Evolutionary conservation across 1,140 invertebrate species (phyloP), one percentile per base, ranked within the genome.

Genomic region (Hormaphis cornu): DNA sequence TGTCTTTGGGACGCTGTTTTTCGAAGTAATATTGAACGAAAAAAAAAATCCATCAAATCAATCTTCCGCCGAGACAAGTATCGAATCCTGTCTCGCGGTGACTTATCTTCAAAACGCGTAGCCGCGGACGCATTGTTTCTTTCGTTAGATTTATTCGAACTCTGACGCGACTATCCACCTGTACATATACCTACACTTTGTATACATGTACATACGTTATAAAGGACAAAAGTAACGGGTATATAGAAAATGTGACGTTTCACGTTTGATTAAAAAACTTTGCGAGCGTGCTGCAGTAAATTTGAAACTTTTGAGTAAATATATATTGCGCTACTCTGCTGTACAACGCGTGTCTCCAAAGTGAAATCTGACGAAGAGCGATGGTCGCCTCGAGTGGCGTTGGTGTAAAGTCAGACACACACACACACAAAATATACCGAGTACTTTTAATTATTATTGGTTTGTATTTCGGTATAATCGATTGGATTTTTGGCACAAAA

Each of bases 141-240:
- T 54, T 54, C 35, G n/a, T n/a, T n/a, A n/a, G n/a, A 58, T 58
- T 58, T 58, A 58, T 58, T 58, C 24, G 33, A 58, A 40, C 20
- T 40, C 24, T 24, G 18, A 58, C 40, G n/a, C 33, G 37, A 3
- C 7, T 24, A 2, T 16, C 12, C 10, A 9, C n/a, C 18, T 1
- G 52, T 1, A 3, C 3, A n/a, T n/a, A n/a, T 12, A 20, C 20
- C 4, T 14, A 30, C 18, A 24, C 1, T 9, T 9, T 9, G 6
- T 35, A 37, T 5, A 20, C n/a, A n/a, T 22, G 14, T 53, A 28
- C 30, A 18, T 28, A 53, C 1, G 28, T 12, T n/a, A n/a, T n/a
- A n/a, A n/a, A n/a, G n/a, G 10, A 7, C 8, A 16, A 22, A n/a
- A 2, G 12, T 37, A 14, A 16, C 10, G 8, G 4, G 10, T 6